Percentiles rank a stretch among this genome's conserved stretches.
These are phyloP conservation scores for Lithodes maja DNA, from an alignment of 2,888 invertebrate species.

Conservation along the genomic window DNA sequence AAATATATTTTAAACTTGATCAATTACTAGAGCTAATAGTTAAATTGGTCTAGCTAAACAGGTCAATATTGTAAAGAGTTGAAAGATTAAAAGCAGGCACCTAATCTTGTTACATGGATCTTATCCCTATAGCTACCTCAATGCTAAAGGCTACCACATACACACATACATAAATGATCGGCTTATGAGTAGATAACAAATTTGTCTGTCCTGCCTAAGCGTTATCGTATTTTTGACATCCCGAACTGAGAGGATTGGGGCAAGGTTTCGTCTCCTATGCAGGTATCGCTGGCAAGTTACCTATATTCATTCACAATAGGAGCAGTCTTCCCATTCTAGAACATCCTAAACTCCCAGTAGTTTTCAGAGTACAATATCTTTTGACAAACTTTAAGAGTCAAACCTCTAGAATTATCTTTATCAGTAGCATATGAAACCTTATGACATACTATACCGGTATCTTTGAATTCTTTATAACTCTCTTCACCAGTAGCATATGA, in stretches of 20 bases:
- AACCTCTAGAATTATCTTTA: no score
- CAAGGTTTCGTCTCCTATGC: background rate
- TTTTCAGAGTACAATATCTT: no score
- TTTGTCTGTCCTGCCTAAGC: background rate
- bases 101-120: no score
- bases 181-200: background rate
- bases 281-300: background rate
- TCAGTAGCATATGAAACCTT: no score
- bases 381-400: no score
- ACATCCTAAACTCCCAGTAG: no score
- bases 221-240: background rate
- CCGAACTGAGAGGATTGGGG: background rate
- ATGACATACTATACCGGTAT: no score
- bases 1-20: background rate
- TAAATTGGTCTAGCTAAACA: background rate
- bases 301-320: background rate
- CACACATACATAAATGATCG: constrained; percentile 10
- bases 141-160: background rate
- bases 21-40: background rate
- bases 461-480: no score
- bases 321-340: no score
- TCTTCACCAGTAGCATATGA: no score
- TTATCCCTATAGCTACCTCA: background rate
- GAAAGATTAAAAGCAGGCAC: no score
- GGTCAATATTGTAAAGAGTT: background rate